Base-by-base conservation (phyloP, 2,797 vertebrate species). In the Sciurus vulgaris region DNA sequence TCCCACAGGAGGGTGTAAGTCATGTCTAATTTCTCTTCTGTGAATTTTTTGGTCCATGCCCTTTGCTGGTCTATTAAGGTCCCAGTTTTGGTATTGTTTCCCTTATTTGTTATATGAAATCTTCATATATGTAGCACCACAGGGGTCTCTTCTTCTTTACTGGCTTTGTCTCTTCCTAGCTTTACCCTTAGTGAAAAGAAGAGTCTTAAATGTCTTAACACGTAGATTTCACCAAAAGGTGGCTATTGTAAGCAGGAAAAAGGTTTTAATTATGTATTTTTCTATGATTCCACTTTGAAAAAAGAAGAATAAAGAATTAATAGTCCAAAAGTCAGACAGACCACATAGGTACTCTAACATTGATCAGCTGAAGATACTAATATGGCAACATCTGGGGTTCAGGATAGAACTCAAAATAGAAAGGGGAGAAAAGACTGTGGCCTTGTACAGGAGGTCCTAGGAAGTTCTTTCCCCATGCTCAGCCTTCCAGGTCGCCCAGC, bases 1-100 rank as follows among this genome's bases (percentile, higher is more conserved):
- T 4, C 1, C 41, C 3, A 33, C 24, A 28, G n/a, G 9, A 72
- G 0, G n/a, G 0, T 82, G 44, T 59, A 69, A 91, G 24, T 83
- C 35, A 77, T 91, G 94, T 97, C 78, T 67, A 89, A 85, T 69
- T 56, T 17, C 44, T 82, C 20, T 65, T 86, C n/a, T 30, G 22
- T 49, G 56, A 73, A 78, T 72, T 76, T 10, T 24, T 77, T 87
- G n/a, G 5, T 76, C 69, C 30, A 12, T 65, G 10, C 49, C 10
- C 7, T 49, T 91, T 22, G 38, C 22, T 70, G 77, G 14, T 56
- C 15, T n/a, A 28, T 1, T 20, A 12, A 28, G 18, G 33, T n/a
- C 22, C 74, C n/a, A 13, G 5, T 54, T 88, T 95, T 35, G 22
- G 20, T 51, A 72, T 91, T 86, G 8, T 54, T 87, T 79, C 86